These are phyloP conservation scores for Cynopterus brachyotis DNA, from an alignment of 2,113 vertebrate genomes.

Conservation along the genomic window DNA sequence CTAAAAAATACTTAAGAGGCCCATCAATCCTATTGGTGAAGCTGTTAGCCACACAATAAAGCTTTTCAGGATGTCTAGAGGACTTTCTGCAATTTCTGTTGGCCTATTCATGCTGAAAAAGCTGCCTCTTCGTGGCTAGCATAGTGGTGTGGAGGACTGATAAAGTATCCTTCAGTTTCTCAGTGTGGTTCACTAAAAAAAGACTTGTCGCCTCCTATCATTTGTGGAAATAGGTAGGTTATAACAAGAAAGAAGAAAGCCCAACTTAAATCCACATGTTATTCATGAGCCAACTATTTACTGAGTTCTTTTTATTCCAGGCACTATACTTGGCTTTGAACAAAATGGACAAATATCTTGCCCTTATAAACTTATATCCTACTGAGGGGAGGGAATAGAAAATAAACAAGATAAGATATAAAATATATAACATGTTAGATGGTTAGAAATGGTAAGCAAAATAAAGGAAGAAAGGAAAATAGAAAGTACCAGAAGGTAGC, in stretches of 20 bases:
- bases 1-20: background rate
- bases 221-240: background rate
- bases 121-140: background rate
- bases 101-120: background rate
- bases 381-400: background rate
- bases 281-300: background rate
- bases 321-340: background rate
- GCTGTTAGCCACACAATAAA: background rate
- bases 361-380: background rate
- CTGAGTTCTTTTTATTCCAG: background rate
- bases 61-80: background rate
- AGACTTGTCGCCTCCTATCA: background rate
- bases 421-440: constrained; percentile 11
- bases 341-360: background rate
- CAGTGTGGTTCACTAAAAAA: background rate
- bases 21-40: background rate
- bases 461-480: constrained; percentile 50
- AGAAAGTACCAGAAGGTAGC: constrained; percentile 63
- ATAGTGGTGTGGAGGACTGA: background rate
- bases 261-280: background rate
- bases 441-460: constrained; percentile 48
- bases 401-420: constrained; percentile 31
- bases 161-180: background rate
- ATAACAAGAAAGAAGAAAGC: background rate
- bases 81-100: background rate